phyloP scores from a whole-genome alignment of 2,888 invertebrate genomes.

The Parnassius orleans region DNA sequence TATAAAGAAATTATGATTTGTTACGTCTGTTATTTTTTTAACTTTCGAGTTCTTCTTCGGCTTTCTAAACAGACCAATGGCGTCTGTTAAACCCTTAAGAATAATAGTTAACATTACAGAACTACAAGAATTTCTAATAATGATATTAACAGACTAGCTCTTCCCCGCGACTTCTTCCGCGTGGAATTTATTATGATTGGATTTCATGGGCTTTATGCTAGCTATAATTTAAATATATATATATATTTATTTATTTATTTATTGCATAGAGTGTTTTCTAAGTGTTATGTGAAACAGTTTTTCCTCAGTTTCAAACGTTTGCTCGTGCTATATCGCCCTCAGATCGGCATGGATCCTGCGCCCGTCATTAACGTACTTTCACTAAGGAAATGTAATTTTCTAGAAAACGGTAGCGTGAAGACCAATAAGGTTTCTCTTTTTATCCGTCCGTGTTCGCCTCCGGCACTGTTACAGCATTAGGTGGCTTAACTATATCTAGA shows the following conservation, averaged over 20 bases:
- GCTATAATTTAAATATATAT: too few species aligned
- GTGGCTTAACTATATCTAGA: constrained; percentile 48
- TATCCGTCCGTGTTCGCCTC: constrained; percentile 64
- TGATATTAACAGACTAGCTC: too few species aligned
- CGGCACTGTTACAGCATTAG: constrained; percentile 67
- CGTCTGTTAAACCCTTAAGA: background rate
- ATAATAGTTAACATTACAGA: background rate
- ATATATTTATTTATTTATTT: constrained; percentile 3
- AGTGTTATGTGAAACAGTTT: constrained; percentile 47
- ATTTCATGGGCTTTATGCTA: too few species aligned
- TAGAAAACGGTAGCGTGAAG: constrained; percentile 78
- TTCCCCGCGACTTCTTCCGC: too few species aligned
- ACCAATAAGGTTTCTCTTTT: constrained; percentile 69
- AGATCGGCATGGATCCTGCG: constrained; percentile 60
- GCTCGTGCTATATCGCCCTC: constrained; percentile 65
- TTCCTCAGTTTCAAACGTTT: constrained; percentile 29
- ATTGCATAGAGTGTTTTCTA: constrained; percentile 19
- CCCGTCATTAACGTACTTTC: constrained; percentile 73
- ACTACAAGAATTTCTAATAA: constrained; percentile 3
- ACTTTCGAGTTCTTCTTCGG: constrained; percentile 9
- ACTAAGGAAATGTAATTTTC: constrained; percentile 78
- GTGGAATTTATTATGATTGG: too few species aligned
- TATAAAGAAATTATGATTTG: constrained; percentile 8
- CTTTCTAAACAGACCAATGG: constrained; percentile 4
- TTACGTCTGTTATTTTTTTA: constrained; percentile 13